Evolutionary conservation across 37 sponge, comb jelly and placozoan genomes (phyloP), one percentile per base, ranked within the genome.

Genomic region (Cliona cf. orientalis): DNA sequence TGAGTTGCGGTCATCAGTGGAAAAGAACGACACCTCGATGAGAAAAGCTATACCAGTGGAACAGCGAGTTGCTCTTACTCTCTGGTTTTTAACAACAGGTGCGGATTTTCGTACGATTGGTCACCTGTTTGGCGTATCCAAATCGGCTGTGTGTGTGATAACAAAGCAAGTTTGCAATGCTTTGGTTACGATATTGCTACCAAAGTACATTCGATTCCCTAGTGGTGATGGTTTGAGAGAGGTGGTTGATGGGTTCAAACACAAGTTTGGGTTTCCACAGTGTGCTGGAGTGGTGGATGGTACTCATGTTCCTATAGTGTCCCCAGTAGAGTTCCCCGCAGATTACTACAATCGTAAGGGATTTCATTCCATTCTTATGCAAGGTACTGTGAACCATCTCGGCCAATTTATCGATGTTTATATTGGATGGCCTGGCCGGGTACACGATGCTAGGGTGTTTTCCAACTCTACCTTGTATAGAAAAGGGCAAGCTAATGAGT

Each of bases 401-500:
- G 49, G 59, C 37, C 36, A n/a, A 1, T 87, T 80, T 74, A 29
- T 12, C 36, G 46, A 81, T 33, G 5, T 75, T 55, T 49, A 49
- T 49, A 38, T 38, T 46, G 88, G 88, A 23, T 80, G 76, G 76
- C 88, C 82, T 6, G 82, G 82, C 66, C 77, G 88, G 56, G 88
- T 87, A 36, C 82, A 80, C 39, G 88, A 87, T 66, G 75, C 88
- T 22, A 40, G 76, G 0, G 77, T 81, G 17, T 65, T 87, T 58
- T 58, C 80, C 17, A 55, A 87, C 63, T 75, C 70, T 4, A n/a
- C 63, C 28, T 4, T 85, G 14, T 77, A 36, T 35, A 69, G 29
- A 55, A 65, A 63, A 22, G 42, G 9, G 21, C 39, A 2, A 19
- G 58, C 32, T 67, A 29, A 41, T 21, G n/a, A n/a, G n/a, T n/a